phyloP scores from a whole-genome alignment of 1,140 invertebrate species.

The Mizuhopecten yessoensis region DNA sequence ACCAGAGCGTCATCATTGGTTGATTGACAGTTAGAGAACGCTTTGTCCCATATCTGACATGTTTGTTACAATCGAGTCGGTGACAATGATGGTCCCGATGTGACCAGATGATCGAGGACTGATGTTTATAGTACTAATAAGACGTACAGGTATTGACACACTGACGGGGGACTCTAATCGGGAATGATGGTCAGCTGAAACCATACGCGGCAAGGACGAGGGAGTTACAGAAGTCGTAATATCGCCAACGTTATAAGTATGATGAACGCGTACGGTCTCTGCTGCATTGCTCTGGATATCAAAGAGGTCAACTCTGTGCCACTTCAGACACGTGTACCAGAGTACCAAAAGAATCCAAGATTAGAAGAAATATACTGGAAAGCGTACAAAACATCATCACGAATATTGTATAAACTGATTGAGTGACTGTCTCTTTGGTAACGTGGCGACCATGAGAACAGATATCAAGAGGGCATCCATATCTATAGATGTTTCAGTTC shows the following conservation, averaged over 20 bases:
- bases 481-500: too few species aligned
- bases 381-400: not conserved
- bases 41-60: not conserved
- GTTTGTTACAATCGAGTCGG: not conserved
- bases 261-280: not conserved
- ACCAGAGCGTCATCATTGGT: too few species aligned
- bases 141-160: not conserved
- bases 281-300: not conserved
- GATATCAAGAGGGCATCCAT: not conserved
- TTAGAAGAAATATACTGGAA: not conserved
- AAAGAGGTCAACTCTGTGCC: not conserved
- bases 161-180: not conserved
- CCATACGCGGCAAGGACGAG: not conserved
- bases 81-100: not conserved
- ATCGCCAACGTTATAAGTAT: not conserved
- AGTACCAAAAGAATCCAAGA: not conserved
- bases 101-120: not conserved
- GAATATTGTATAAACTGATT: too few species aligned
- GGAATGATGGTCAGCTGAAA: not conserved
- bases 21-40: not conserved
- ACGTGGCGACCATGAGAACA: too few species aligned
- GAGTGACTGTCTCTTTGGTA: too few species aligned
- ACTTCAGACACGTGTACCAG: not conserved
- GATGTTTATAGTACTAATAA: constrained; percentile 7
- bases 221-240: not conserved